Base-by-base conservation (phyloP, 1,140 invertebrate species). In the Cotesia vestalis region DNA sequence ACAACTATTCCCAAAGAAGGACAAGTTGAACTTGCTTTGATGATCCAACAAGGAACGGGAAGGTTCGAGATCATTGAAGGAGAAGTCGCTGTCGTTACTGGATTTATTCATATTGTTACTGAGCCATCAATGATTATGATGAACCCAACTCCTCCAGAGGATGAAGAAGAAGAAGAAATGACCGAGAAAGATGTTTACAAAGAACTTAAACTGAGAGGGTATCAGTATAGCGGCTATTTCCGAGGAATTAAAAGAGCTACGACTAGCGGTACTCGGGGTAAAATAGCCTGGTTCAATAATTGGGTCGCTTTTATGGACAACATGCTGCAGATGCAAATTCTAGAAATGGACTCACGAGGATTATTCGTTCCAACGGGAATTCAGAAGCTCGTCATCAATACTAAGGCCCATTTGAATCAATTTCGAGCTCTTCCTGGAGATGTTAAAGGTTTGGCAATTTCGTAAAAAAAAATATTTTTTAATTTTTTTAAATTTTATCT, bases 291-390 rank as follows among this genome's bases (percentile, higher is more conserved):
- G 95, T 84, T 85, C 12, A 92, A 92, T 77, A 96, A 97, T 82
- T 98, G 95, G 95, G 91, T 96, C 0, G 90, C 95, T 0, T 98
- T 97, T 83, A 91, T 98, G 89, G 97, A 98, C 83, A 95, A 93
- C 14, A 94, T 98, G 91, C 84, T 98, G 14, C 97, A 98, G 82
- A 91, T 97, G 73, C 90, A 93, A 74, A 92, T 98, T 60, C 78
- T 98, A 0, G 89, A 90, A 35, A 85, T 90, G n/a, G 93, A 95
- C 75, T 91, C 92, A 0, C 85, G 93, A 73, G 89, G 90, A 17
- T 88, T 98, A 0, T 91, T 92, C 77, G 90, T 98, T 1, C 96
- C 96, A 1, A 97, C 94, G 0, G 91, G 92, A 75, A 94, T 98
- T 40, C 89, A 91, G 60, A 93, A 91, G 71, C 78, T 98, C 0